Conservation (phyloP, 2,113 vertebrate genomes). For the Tympanuchus pallidicinctus region DNA sequence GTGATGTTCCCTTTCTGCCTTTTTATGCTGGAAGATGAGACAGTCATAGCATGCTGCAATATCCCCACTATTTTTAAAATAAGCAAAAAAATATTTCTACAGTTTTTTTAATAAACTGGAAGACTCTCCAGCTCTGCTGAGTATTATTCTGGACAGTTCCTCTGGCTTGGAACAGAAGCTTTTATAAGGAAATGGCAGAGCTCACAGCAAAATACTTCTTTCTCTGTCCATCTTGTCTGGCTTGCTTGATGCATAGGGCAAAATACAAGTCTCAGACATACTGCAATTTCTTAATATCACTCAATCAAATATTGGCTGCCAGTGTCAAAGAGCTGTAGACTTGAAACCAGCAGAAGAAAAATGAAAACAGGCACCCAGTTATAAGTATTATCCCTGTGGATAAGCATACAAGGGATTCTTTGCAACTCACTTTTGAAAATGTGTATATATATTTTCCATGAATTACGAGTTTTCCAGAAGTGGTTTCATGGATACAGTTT, state of each 20-base stretch:
- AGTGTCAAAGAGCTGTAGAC: neutral
- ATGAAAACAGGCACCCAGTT: neutral
- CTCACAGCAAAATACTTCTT: neutral
- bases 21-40: conserved; percentile 13
- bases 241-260: neutral
- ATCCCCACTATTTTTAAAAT: conserved; percentile 33
- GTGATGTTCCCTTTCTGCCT: conserved; percentile 20
- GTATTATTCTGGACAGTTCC: neutral
- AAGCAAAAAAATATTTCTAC: conserved; percentile 6
- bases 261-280: neutral
- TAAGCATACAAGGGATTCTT: neutral
- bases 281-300: neutral
- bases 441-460: neutral
- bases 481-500: neutral
- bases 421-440: neutral
- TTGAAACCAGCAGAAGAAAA: neutral
- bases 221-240: neutral
- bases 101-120: conserved; percentile 5
- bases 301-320: neutral
- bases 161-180: neutral
- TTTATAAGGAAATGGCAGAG: neutral
- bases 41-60: neutral
- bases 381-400: neutral
- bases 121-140: neutral
- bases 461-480: neutral